Evolutionary conservation across 2,797 vertebrate species (phyloP).

Genomic region (Percopsis omiscomaycus): DNA sequence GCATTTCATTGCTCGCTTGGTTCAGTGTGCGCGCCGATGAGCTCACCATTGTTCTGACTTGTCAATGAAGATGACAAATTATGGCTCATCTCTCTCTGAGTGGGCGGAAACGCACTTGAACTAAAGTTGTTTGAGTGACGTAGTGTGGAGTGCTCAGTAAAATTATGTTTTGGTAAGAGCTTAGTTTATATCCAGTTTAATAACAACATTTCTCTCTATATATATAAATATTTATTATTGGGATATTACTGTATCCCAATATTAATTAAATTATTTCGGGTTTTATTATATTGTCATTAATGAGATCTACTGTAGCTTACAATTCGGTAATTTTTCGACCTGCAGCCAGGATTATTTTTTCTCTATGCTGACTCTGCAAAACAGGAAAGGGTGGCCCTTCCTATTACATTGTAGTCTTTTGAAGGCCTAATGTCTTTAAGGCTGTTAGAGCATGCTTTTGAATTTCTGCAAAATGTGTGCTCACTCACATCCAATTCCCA

Average conservation of each 20-base stretch:
- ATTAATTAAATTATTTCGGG: neutral
- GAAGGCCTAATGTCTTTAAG: neutral
- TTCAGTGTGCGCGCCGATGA: conserved; percentile 53
- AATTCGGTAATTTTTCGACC: no score
- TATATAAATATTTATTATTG: neutral
- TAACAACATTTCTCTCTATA: neutral
- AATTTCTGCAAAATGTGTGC: no score
- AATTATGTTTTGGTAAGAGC: no score
- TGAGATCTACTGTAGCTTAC: no score
- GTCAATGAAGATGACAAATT: conserved; percentile 65
- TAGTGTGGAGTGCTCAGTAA: neutral
- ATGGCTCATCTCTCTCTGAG: conserved; percentile 64
- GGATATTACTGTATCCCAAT: neutral
- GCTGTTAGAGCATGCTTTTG: neutral
- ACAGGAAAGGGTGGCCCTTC: conserved; percentile 73
- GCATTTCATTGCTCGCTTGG: conserved; percentile 65
- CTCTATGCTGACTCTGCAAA: conserved; percentile 51
- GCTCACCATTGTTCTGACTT: conserved; percentile 70
- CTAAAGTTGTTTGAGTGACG: conserved; percentile 1
- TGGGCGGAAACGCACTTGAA: conserved; percentile 57
- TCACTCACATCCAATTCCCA: no score
- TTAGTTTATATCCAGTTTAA: no score
- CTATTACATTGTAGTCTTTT: conserved; percentile 35
- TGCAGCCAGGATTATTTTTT: conserved; percentile 6
- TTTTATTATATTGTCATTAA: no score